Evolutionary conservation across 2,797 vertebrate species (phyloP).

Genomic region (Pelobates cultripes): DNA sequence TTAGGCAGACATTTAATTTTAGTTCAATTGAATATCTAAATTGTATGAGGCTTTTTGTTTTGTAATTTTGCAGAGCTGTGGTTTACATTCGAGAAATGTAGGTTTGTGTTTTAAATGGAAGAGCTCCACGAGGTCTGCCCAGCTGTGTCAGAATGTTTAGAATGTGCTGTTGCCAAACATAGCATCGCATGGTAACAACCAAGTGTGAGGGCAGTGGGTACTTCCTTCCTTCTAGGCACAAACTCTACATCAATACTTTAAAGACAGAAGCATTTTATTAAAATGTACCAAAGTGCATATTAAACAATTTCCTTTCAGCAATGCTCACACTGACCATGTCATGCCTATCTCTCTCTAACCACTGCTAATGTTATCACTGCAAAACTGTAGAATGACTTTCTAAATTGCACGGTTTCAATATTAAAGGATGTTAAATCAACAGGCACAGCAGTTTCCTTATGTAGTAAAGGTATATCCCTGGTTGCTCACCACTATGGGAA

Average conservation of each 20-base stretch:
- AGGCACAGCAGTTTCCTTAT: too few relatives aligned
- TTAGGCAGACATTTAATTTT: too few relatives aligned
- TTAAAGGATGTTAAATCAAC: background rate
- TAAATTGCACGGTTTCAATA: background rate
- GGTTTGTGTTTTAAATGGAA: conserved; percentile 1
- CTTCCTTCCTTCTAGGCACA: background rate
- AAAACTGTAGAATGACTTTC: background rate
- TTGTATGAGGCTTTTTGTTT: background rate
- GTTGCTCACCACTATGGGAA: too few relatives aligned
- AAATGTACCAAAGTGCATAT: background rate
- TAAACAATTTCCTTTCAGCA: background rate
- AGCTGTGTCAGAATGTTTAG: background rate
- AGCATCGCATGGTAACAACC: background rate
- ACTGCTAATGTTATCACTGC: background rate
- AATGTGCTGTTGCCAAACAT: background rate
- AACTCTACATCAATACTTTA: background rate
- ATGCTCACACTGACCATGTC: background rate
- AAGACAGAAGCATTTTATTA: background rate
- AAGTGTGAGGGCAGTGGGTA: background rate
- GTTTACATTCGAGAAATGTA: background rate
- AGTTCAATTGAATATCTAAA: background rate
- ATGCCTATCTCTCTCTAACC: background rate
- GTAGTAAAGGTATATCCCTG: too few relatives aligned
- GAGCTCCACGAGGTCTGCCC: background rate
- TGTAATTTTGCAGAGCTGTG: background rate